Base-by-base conservation (phyloP, 2,113 vertebrate species). In the Phyllostomus hastatus region DNA sequence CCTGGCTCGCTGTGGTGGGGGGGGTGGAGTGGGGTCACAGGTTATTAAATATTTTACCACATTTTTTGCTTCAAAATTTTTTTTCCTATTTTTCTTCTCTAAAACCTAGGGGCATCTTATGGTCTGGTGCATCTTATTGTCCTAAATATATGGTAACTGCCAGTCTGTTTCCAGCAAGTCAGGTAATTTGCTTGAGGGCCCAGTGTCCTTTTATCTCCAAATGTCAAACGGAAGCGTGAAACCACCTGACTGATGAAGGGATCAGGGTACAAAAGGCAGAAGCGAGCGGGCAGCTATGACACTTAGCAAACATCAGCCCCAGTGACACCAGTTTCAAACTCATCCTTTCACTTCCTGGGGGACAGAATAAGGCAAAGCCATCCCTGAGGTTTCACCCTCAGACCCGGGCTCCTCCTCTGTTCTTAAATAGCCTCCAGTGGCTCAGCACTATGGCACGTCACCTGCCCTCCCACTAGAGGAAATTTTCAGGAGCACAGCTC, bases 371-470 rank as follows among this genome's bases (percentile, higher is more conserved):
- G 67, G 38, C 17, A 78, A 81, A 28, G 8, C 52, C 5, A 12
- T 28, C 43, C 3, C 24, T 7, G n/a, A 31, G n/a, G 54, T 91
- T 52, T 52, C 35, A 7, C 17, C 20, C 54, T 8, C n/a, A 19
- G 82, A 69, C 2, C 4, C 24, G 38, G 52, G n/a, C 15, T 80
- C 57, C 31, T 86, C n/a, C 46, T 54, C 19, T 52, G 61, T 73
- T 81, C 75, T 72, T 75, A 50, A 9, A 52, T 33, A 41, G 59
- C 33, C 15, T 10, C 20, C 28, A 4, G 75, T 4, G 24, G n/a
- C n/a, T 50, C n/a, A 8, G 8, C 31, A 2, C 31, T 24, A 33
- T 5, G 64, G n/a, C 4, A 9, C 4, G 0, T 26, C 48, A 19
- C 24, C 16, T 57, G n/a, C 35, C 26, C 2, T 5, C 38, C 7